These are phyloP conservation scores for Furcula furcula DNA, from an alignment of 2,888 invertebrate genomes.

Conservation along the genomic window DNA sequence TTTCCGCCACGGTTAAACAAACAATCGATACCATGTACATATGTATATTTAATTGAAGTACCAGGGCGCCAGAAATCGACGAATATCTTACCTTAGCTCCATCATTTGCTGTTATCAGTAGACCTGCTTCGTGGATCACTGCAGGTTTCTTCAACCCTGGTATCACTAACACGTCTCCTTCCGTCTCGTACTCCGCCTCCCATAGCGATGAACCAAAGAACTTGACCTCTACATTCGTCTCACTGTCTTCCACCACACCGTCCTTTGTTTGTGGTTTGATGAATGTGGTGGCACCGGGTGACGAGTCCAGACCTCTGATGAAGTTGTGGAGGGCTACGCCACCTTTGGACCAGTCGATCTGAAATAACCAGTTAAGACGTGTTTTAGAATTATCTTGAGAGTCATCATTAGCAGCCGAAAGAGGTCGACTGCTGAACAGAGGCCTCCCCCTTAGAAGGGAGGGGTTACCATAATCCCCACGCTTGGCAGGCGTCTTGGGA, in stretches of 20 bases:
- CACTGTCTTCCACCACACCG: conserved; percentile 51
- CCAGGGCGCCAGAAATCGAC: too few relatives aligned
- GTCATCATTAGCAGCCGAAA: too few relatives aligned
- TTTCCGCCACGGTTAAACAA: too few relatives aligned
- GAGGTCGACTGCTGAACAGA: too few relatives aligned
- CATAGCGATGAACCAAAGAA: conserved; percentile 92
- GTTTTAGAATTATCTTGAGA: too few relatives aligned
- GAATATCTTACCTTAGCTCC: conserved; percentile 86
- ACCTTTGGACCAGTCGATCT: conserved; percentile 87
- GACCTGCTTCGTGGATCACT: conserved; percentile 89
- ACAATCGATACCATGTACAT: too few relatives aligned
- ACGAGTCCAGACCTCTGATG: conserved; percentile 95
- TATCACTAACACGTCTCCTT: conserved; percentile 82
- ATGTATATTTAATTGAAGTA: too few relatives aligned
- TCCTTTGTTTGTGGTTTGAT: conserved; percentile 64
- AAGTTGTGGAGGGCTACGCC: conserved; percentile 94
- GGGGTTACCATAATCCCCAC: too few relatives aligned
- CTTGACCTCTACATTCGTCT: conserved; percentile 55
- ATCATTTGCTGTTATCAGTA: conserved; percentile 91
- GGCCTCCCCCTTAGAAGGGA: too few relatives aligned
- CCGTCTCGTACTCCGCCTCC: conserved; percentile 75
- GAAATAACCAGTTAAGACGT: too few relatives aligned
- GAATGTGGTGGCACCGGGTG: conserved; percentile 93
- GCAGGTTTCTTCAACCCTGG: conserved; percentile 83
- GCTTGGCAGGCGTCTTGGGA: too few relatives aligned